Evolutionary conservation across 2,888 invertebrate species (phyloP), one percentile per base, ranked within the genome.

Genomic region (Steinernema carpocapsae): DNA sequence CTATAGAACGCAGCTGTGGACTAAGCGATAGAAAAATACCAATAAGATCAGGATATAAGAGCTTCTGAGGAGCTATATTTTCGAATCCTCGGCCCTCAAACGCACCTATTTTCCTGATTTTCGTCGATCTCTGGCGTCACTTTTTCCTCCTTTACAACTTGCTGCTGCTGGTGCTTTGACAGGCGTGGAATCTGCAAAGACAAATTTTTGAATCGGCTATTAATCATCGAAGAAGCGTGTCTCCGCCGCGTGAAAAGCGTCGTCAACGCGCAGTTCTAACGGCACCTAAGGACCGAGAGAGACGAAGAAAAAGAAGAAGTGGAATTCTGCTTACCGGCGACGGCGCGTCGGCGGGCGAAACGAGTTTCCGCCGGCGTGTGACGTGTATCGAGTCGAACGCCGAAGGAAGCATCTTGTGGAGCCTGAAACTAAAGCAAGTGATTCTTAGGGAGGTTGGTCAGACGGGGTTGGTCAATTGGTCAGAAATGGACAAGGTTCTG

Each of bases 301-400:
- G n/a, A n/a, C n/a, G n/a, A n/a, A n/a, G n/a, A n/a, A n/a, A n/a
- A n/a, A n/a, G n/a, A n/a, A n/a, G n/a, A n/a, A n/a, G n/a, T n/a
- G n/a, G n/a, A n/a, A n/a, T n/a, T n/a, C n/a, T n/a, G 48, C 56
- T 56, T 56, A 56, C 56, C 56, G 56, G 56, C 56, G 26, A 26
- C 22, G 56, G 56, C 56, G 56, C 56, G n/a, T n/a, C n/a, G 12
- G 56, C 26, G 22, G 56, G 56, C 19, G 56, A 56, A 56, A 56
- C 56, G 56, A 56, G 56, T 56, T 56, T 56, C 56, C 56, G 56
- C 17, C 56, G 56, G 3, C 56, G 56, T 6, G 56, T 24, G 56
- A 56, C 56, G 24, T 56, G 56, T 22, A 56, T 56, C 24, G 56
- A 24, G 26, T 56, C 56, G 56, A 56, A 56, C 56, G 56, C 56